These are phyloP conservation scores for Nyctibius bracteatus DNA, from an alignment of 2,113 vertebrate genomes.

Conservation along the genomic window DNA sequence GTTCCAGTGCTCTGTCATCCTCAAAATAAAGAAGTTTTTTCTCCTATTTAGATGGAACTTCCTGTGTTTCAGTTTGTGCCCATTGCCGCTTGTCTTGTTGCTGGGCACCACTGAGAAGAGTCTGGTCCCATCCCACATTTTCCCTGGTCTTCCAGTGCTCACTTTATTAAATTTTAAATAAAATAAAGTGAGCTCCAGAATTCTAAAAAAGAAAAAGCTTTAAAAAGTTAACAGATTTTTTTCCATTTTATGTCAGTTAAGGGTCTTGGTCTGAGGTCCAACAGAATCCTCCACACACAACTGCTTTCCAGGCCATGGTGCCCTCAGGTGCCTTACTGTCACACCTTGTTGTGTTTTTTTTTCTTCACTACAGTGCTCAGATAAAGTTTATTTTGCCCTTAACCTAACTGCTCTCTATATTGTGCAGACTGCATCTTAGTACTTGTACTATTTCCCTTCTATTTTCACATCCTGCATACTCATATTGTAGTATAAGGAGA, in stretches of 20 bases:
- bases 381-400: not conserved
- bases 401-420: not conserved
- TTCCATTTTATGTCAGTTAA: not conserved
- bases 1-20: too few relatives aligned
- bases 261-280: not conserved
- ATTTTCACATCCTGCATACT: slow-evolving; percentile 31
- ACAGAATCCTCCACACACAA: not conserved
- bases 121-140: too few relatives aligned
- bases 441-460: not conserved
- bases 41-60: too few relatives aligned
- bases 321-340: not conserved
- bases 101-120: too few relatives aligned
- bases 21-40: too few relatives aligned
- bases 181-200: not conserved
- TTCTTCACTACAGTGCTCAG: not conserved
- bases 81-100: too few relatives aligned
- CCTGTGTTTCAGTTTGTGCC: too few relatives aligned
- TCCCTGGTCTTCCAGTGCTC: too few relatives aligned
- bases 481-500: slow-evolving; percentile 10
- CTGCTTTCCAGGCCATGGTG: not conserved
- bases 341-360: not conserved
- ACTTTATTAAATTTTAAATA: not conserved
- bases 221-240: not conserved
- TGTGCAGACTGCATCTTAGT: not conserved
- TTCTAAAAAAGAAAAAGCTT: not conserved